Evolutionary conservation across 2,797 vertebrate species (phyloP).

Genomic region (Coracias cyanogaster): DNA sequence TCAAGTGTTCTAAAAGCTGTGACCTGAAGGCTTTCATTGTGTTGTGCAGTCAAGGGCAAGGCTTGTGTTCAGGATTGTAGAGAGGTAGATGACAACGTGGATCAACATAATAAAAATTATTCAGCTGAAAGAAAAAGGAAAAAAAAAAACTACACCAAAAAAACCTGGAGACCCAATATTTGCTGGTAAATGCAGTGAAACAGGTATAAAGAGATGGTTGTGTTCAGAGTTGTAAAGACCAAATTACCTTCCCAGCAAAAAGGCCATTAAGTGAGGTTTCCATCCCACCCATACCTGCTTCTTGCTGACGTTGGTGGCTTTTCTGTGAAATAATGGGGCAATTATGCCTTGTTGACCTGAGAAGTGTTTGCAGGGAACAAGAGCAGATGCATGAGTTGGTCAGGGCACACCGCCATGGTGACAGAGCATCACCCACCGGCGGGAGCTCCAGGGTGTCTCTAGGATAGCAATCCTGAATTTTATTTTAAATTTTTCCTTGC

Average conservation of each 20-base stretch:
- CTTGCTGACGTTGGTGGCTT: not conserved
- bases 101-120: conserved; percentile 32
- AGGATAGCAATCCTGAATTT: not conserved
- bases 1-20: conserved; percentile 59
- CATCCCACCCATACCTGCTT: not conserved
- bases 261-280: not conserved
- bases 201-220: not conserved
- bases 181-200: not conserved
- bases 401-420: not conserved
- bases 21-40: conserved; percentile 44
- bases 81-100: not conserved
- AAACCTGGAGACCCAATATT: not conserved
- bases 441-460: not conserved
- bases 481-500: not conserved
- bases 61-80: not conserved
- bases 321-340: conserved; percentile 37
- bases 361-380: not conserved
- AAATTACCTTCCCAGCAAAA: conserved; percentile 19
- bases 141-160: not conserved
- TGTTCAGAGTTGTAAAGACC: not conserved
- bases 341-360: not conserved
- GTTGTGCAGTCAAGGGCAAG: conserved; percentile 36
- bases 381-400: not conserved
- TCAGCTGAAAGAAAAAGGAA: not conserved
- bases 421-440: not conserved